A percentile compares a stretch with the other conserved stretches of the same genome.
Evolutionary conservation across 2,888 invertebrate species (phyloP).

Genomic region (Cyaniris semiargus): DNA sequence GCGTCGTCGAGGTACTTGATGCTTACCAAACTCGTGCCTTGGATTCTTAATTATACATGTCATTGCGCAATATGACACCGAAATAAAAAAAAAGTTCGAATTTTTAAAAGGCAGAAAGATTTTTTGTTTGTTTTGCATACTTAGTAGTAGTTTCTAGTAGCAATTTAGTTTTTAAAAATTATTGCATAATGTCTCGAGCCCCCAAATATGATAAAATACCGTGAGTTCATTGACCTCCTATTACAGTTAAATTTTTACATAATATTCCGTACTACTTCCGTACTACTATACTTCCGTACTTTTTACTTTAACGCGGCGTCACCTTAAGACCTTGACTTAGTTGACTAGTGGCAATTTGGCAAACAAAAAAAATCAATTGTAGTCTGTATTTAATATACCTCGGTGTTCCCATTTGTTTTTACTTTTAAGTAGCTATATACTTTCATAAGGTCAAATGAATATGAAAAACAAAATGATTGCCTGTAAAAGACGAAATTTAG

Average conservation of each 20-base stretch:
- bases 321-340: not conserved
- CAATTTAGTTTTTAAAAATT: too few relatives aligned
- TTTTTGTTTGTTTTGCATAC: too few relatives aligned
- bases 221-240: not conserved
- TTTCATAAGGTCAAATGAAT: conserved; percentile 2
- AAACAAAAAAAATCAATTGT: not conserved
- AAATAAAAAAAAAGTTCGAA: not conserved
- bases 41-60: not conserved
- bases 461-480: not conserved
- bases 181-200: too few relatives aligned
- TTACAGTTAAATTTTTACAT: too few relatives aligned
- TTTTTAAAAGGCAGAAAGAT: too few relatives aligned
- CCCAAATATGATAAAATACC: too few relatives aligned
- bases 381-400: not conserved
- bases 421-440: not conserved
- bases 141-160: too few relatives aligned
- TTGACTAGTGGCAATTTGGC: not conserved
- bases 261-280: not conserved
- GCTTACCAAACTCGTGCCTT: not conserved
- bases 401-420: not conserved
- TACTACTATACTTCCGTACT: too few relatives aligned
- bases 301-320: too few relatives aligned
- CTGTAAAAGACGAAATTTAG: not conserved
- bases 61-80: not conserved
- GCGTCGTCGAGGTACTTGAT: conserved; percentile 4